A percentile compares a stretch with the other conserved stretches of the same genome.
These are phyloP conservation scores for Andrena camellia DNA, from an alignment of 2,888 invertebrate genomes.

Conservation along the genomic window DNA sequence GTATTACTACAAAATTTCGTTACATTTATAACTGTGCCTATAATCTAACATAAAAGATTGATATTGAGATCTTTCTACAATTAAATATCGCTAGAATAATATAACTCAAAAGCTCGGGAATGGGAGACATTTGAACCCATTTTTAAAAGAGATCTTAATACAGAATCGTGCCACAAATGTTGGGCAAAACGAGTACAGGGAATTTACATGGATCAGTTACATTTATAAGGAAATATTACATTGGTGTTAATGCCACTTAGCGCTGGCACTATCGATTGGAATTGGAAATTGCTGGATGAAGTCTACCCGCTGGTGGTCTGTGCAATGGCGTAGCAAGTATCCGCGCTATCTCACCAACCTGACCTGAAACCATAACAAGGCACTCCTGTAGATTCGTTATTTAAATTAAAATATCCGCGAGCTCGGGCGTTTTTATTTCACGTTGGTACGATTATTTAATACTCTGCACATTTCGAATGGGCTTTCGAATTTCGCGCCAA, in stretches of 20 bases:
- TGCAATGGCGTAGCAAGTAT: slow-evolving; percentile 67
- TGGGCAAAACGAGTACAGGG: neutral
- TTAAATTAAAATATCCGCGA: slow-evolving; percentile 9
- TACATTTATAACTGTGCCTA: neutral
- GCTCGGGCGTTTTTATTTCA: slow-evolving; percentile 3
- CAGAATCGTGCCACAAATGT: neutral
- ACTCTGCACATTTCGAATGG: neutral
- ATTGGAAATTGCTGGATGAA: slow-evolving; percentile 72
- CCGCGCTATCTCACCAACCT: slow-evolving; percentile 64
- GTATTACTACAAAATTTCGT: neutral
- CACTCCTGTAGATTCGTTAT: slow-evolving; percentile 32
- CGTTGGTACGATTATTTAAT: neutral
- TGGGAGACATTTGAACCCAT: neutral
- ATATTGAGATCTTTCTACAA: neutral
- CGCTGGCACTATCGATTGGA: slow-evolving; percentile 49
- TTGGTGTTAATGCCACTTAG: slow-evolving; percentile 31
- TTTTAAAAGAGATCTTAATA: neutral
- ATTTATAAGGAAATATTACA: slow-evolving; percentile 23
- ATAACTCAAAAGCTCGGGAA: neutral
- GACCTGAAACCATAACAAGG: slow-evolving; percentile 56
- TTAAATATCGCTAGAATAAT: neutral
- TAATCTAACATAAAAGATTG: too few species aligned
- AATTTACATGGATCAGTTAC: slow-evolving; percentile 24
- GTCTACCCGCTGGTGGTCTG: slow-evolving; percentile 67
- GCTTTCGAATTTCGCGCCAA: neutral